Evolutionary conservation across 1,140 invertebrate genomes (phyloP), one percentile per base, ranked within the genome.

Genomic region (Adoxophyes honmai): DNA sequence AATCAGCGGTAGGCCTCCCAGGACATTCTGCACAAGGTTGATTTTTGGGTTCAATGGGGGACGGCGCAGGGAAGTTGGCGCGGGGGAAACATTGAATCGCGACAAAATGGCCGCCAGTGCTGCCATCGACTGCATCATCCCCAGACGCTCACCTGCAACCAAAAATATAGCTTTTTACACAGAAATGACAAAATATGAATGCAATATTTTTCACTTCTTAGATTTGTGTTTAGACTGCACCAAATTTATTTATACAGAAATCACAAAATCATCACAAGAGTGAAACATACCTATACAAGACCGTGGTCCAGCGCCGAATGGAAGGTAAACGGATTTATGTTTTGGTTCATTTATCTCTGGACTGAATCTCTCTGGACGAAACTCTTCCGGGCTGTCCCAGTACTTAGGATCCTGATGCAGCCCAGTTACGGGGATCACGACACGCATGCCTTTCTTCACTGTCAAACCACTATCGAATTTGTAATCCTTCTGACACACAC

Each of bases 221-320:
- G n/a, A n/a, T n/a, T n/a, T n/a, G n/a, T n/a, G n/a, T n/a, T n/a
- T n/a, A n/a, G n/a, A n/a, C n/a, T n/a, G n/a, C n/a, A n/a, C n/a
- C n/a, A n/a, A n/a, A n/a, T n/a, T n/a, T n/a, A n/a, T n/a, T n/a
- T n/a, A n/a, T n/a, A n/a, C n/a, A n/a, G n/a, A n/a, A n/a, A n/a
- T n/a, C n/a, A n/a, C n/a, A n/a, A n/a, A n/a, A n/a, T n/a, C n/a
- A n/a, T n/a, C n/a, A n/a, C n/a, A n/a, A n/a, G n/a, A n/a, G n/a
- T n/a, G n/a, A n/a, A 28, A 48, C 42, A 21, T 48, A 48, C 42
- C 42, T 11, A n/a, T 11, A 48, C 42, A 48, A 8, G 16, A 11
- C 5, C 42, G 18, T 7, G 90, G 91, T 10, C 93, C 93, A 57
- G 93, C 91, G 0, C 93, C 93, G 70, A 94, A 95, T 1, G 94